These are phyloP conservation scores for Sander lucioperca DNA, from an alignment of 2,113 vertebrate species.

Conservation along the genomic window DNA sequence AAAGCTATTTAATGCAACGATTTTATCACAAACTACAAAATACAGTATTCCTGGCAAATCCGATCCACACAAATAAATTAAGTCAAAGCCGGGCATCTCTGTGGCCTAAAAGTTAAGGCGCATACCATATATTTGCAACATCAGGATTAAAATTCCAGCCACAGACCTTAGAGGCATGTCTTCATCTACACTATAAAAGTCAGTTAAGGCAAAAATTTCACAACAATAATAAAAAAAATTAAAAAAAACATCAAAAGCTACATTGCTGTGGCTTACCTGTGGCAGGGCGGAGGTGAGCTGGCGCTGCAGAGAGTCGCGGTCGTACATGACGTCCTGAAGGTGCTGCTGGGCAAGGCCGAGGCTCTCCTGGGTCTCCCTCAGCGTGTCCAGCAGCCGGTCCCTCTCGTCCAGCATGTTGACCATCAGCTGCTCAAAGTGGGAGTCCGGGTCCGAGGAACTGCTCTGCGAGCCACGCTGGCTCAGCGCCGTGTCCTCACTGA, in stretches of 20 bases:
- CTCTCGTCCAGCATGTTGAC: conserved; percentile 99
- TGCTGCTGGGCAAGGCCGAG: conserved; percentile 95
- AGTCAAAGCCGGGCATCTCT: background rate
- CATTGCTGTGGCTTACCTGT: conserved; percentile 85
- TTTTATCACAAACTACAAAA: background rate
- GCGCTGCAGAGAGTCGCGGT: conserved; percentile 96
- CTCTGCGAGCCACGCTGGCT: conserved; percentile 98
- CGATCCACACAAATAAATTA: background rate
- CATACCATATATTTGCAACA: no score
- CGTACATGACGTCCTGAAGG: conserved; percentile 97
- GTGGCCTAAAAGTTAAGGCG: no score
- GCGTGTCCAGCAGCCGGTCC: conserved; percentile 97
- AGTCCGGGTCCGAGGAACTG: conserved; percentile 96
- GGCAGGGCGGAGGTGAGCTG: conserved; percentile 98
- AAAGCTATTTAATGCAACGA: background rate
- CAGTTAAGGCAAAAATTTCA: no score
- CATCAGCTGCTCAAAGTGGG: conserved; percentile 99
- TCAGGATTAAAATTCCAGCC: background rate
- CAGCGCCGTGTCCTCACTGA: conserved; percentile 98
- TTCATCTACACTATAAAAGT: background rate
- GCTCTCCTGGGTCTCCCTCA: conserved; percentile 98
- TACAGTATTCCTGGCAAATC: background rate
- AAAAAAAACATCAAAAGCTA: no score
- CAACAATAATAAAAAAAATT: background rate
- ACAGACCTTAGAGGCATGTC: background rate